These are phyloP conservation scores for Pseudomyrmex cubaensis DNA, from an alignment of 1,140 invertebrate species.

Conservation along the genomic window DNA sequence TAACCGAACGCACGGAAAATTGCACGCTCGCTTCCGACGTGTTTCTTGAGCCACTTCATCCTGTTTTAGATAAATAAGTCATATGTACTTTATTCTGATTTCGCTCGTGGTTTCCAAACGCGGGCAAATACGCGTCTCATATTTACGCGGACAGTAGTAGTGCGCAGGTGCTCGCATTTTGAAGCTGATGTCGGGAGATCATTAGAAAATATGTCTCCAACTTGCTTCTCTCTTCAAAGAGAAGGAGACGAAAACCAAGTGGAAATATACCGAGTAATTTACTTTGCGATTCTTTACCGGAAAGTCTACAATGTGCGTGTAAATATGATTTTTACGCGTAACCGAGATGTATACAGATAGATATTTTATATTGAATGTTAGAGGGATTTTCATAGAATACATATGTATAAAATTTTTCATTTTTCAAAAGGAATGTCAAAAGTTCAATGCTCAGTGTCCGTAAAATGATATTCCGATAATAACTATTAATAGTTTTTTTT, in stretches of 20 bases:
- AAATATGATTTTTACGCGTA: background rate
- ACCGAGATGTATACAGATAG: background rate
- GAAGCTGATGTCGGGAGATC: background rate
- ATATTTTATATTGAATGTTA: too few relatives aligned
- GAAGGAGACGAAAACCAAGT: background rate
- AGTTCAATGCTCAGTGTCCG: background rate
- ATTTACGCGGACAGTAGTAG: background rate
- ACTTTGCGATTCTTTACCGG: background rate
- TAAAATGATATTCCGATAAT: too few relatives aligned
- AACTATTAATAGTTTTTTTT: too few relatives aligned
- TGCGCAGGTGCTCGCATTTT: background rate
- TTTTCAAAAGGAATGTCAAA: background rate
- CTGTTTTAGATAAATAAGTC: constrained; percentile 36
- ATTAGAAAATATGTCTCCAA: constrained; percentile 6
- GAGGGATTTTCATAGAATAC: background rate
- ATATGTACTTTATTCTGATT: constrained; percentile 9
- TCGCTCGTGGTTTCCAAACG: constrained; percentile 1
- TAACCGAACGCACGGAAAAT: constrained; percentile 40
- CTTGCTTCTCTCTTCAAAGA: constrained; percentile 1
- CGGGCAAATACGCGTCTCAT: background rate
- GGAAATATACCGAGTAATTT: background rate
- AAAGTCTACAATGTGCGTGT: too few relatives aligned
- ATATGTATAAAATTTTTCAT: background rate
- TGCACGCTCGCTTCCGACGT: constrained; percentile 18
- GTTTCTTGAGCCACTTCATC: background rate